Evolutionary conservation across 2,113 vertebrate species (phyloP).

Genomic region (Ceratotherium simum): DNA sequence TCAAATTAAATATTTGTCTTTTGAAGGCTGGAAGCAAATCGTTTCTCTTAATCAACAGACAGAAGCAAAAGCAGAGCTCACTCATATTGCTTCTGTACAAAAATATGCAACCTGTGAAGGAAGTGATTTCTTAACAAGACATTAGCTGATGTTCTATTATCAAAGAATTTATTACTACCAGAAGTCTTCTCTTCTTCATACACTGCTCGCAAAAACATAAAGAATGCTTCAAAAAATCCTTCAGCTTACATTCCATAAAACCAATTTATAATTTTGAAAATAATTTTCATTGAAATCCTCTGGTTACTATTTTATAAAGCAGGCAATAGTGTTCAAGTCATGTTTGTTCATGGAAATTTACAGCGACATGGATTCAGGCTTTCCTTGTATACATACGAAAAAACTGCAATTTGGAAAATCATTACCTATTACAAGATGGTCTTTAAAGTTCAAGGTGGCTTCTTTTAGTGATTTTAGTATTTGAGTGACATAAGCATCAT

Average conservation of each 20-base stretch:
- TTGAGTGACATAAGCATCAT: background rate
- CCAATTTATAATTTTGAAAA: conserved; percentile 36
- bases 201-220: background rate
- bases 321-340: background rate
- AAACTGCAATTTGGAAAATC: background rate
- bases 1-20: conserved; percentile 45
- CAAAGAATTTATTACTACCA: background rate
- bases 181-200: conserved; percentile 1
- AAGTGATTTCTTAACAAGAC: background rate
- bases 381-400: conserved; percentile 3
- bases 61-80: background rate
- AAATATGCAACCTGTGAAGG: background rate
- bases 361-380: background rate
- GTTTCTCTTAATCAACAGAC: background rate
- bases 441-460: background rate
- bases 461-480: background rate
- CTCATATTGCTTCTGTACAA: background rate
- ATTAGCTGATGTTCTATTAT: background rate
- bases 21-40: conserved; percentile 16
- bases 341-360: background rate
- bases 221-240: background rate
- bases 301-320: background rate
- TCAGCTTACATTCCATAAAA: background rate
- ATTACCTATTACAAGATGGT: background rate
- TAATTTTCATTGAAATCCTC: background rate